These are phyloP conservation scores for Bombus ignitus DNA, from an alignment of 1,140 invertebrate species.

Conservation along the genomic window DNA sequence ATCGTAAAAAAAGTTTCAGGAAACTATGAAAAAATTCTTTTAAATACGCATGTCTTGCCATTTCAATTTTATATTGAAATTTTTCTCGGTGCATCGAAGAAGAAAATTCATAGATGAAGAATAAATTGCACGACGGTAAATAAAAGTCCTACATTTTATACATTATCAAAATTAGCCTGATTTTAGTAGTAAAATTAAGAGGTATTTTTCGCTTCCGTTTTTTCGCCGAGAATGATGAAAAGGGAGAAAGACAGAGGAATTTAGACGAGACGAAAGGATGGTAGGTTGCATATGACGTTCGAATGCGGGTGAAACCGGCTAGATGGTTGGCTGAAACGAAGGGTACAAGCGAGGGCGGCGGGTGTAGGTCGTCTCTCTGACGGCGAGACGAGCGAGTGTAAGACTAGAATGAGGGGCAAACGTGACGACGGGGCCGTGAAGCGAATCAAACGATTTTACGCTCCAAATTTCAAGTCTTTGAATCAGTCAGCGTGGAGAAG, in stretches of 20 bases:
- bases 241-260: not conserved
- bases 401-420: slow-evolving; percentile 52
- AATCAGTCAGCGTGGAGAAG: slow-evolving; percentile 51
- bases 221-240: too few relatives aligned
- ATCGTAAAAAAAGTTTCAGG: too few relatives aligned
- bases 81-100: too few relatives aligned
- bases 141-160: too few relatives aligned
- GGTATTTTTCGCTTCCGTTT: too few relatives aligned
- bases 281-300: slow-evolving; percentile 38
- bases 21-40: too few relatives aligned
- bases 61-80: too few relatives aligned
- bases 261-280: not conserved
- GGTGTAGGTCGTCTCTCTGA: slow-evolving; percentile 13
- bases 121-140: not conserved
- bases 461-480: slow-evolving; percentile 69
- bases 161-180: not conserved
- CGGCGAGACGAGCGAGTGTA: slow-evolving; percentile 39
- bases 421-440: slow-evolving; percentile 64
- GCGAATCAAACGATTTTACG: slow-evolving; percentile 73
- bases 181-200: not conserved
- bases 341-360: not conserved
- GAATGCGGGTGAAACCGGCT: slow-evolving; percentile 26
- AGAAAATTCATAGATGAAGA: too few relatives aligned
- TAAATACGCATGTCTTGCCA: too few relatives aligned
- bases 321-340: slow-evolving; percentile 27